Evolutionary conservation across 2,888 invertebrate species (phyloP).

Genomic region (Ecliptopera silaceata): DNA sequence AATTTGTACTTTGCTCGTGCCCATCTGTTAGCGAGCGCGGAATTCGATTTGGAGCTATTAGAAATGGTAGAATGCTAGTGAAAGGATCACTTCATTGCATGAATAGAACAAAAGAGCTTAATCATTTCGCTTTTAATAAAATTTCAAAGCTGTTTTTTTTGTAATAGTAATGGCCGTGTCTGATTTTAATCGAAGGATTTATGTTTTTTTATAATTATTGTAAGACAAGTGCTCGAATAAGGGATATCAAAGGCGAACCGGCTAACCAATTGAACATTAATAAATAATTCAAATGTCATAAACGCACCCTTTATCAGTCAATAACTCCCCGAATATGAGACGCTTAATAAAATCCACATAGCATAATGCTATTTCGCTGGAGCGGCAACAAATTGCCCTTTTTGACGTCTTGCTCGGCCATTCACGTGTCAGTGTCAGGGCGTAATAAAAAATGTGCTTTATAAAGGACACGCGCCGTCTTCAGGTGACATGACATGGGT

Average conservation of each 20-base stretch:
- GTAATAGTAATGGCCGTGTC: neutral
- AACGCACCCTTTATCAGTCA: slow-evolving; percentile 53
- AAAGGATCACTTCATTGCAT: slow-evolving; percentile 56
- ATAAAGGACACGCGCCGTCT: slow-evolving; percentile 64
- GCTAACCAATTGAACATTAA: slow-evolving; percentile 25
- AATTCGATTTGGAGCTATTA: slow-evolving; percentile 75
- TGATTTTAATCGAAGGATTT: slow-evolving; percentile 4
- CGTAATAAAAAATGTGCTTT: slow-evolving; percentile 54
- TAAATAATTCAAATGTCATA: slow-evolving; percentile 47
- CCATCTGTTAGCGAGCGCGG: slow-evolving; percentile 70
- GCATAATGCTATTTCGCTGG: slow-evolving; percentile 55
- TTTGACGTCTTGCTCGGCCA: slow-evolving; percentile 75
- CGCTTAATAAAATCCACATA: slow-evolving; percentile 75
- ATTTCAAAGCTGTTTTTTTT: slow-evolving; percentile 15
- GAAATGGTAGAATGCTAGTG: slow-evolving; percentile 48
- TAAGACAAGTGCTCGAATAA: neutral
- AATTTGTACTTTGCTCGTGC: slow-evolving; percentile 47
- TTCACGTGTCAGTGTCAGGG: slow-evolving; percentile 64
- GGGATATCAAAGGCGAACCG: slow-evolving; percentile 8
- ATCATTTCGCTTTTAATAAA: slow-evolving; percentile 20
- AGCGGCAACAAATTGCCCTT: slow-evolving; percentile 75
- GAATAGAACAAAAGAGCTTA: slow-evolving; percentile 44
- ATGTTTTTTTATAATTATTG: slow-evolving; percentile 3
- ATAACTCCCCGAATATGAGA: slow-evolving; percentile 68
- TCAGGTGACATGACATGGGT: slow-evolving; percentile 54